These are phyloP conservation scores for Paratilapia polleni DNA, from an alignment of 2,113 vertebrate genomes.

Conservation along the genomic window DNA sequence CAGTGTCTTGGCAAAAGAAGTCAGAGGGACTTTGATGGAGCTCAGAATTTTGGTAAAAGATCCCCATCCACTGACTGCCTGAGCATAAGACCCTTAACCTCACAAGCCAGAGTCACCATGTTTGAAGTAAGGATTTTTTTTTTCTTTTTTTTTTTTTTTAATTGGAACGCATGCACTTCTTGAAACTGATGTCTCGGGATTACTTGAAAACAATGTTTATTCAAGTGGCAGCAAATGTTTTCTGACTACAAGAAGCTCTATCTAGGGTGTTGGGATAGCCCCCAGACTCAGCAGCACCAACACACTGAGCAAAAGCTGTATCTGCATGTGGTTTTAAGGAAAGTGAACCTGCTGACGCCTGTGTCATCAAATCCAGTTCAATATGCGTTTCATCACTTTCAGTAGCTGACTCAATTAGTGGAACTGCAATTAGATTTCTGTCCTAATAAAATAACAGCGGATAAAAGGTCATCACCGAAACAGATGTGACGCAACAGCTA, in stretches of 20 bases:
- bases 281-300: background rate
- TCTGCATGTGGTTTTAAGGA: background rate
- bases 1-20: background rate
- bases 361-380: background rate
- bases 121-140: background rate
- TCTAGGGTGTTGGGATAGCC: background rate
- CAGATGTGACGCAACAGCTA: background rate
- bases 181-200: too few species aligned
- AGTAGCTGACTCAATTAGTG: slow-evolving; percentile 36
- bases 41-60: background rate
- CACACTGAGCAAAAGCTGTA: background rate
- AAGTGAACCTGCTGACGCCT: background rate
- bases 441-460: slow-evolving; percentile 43
- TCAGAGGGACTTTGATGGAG: background rate
- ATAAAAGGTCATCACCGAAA: slow-evolving; percentile 33
- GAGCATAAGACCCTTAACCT: background rate
- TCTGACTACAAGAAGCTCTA: background rate
- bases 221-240: background rate
- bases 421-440: slow-evolving; percentile 40
- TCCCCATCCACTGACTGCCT: background rate
- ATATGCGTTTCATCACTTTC: slow-evolving; percentile 23
- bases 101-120: background rate
- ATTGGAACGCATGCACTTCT: rapidly evolving
- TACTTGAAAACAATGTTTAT: background rate
- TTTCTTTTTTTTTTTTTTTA: too few species aligned